phyloP scores from a whole-genome alignment of 2,113 vertebrate species.

The Chlorocebus sabaeus region DNA sequence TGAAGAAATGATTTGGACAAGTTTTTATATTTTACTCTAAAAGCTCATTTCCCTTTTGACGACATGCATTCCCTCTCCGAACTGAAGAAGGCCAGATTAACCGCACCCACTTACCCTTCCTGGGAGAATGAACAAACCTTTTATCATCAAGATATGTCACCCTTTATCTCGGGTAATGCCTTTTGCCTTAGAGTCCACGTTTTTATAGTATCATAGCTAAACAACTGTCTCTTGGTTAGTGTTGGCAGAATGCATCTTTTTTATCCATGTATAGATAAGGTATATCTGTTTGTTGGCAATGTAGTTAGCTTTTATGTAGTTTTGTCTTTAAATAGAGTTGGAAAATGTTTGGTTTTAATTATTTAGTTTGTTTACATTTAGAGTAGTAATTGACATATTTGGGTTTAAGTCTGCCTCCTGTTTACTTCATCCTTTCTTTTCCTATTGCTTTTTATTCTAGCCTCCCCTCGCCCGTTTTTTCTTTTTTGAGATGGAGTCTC shows the following conservation, averaged over 20 bases:
- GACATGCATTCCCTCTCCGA: neutral
- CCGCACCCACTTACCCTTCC: fast-evolving
- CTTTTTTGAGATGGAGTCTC: neutral
- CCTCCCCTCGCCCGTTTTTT: neutral
- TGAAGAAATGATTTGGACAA: neutral
- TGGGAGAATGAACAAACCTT: neutral
- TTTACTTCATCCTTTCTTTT: neutral
- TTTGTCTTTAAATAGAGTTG: neutral
- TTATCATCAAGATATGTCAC: neutral
- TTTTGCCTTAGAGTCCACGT: neutral
- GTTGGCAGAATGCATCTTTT: neutral
- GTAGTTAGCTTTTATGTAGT: neutral
- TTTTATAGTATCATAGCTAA: fast-evolving
- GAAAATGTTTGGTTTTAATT: neutral
- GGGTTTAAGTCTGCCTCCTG: neutral
- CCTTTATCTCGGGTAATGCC: no score
- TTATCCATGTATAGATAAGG: neutral
- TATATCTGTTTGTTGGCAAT: neutral
- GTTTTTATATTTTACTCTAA: neutral
- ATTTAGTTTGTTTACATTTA: neutral
- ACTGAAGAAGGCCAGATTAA: neutral
- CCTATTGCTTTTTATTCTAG: neutral
- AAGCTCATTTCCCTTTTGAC: neutral
- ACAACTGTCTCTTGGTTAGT: neutral
- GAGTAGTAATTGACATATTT: neutral